Conservation (phyloP, 2,888 invertebrate genomes). For the Mechanitis messenoides region DNA sequence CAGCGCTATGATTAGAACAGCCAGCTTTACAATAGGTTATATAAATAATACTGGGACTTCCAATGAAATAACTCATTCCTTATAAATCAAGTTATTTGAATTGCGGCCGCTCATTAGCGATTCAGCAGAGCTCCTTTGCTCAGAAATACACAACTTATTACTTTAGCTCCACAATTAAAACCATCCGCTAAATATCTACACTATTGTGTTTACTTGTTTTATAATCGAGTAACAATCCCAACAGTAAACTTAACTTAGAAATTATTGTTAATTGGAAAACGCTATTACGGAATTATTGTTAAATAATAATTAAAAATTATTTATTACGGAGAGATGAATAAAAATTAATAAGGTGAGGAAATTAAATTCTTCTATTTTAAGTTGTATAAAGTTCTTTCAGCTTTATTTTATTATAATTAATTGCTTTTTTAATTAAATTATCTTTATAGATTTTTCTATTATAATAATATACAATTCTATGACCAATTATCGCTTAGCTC, state of each 20-base stretch:
- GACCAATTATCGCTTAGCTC: too few species aligned
- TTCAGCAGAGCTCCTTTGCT: constrained; percentile 58
- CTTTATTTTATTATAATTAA: too few species aligned
- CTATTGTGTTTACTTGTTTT: constrained; percentile 10
- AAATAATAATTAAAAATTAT: not conserved
- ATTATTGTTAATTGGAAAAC: constrained; percentile 2
- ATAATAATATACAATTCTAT: too few species aligned
- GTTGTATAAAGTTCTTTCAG: too few species aligned
- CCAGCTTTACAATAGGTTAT: not conserved
- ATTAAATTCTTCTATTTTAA: too few species aligned
- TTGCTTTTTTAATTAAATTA: too few species aligned
- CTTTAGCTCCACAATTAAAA: constrained; percentile 64
- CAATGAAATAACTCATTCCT: constrained; percentile 64
- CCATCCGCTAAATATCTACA: constrained; percentile 44
- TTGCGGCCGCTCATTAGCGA: constrained; percentile 70
- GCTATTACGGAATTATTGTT: not conserved
- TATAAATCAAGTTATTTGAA: constrained; percentile 74
- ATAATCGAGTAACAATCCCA: not conserved
- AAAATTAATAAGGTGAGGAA: too few species aligned
- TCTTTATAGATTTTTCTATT: too few species aligned
- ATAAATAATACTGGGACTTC: constrained; percentile 25
- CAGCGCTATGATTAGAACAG: not conserved
- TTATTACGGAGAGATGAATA: too few species aligned
- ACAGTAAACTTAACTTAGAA: not conserved
- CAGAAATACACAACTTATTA: constrained; percentile 71